These are phyloP conservation scores for Pachliopta kotzebuea DNA, from an alignment of 2,888 invertebrate genomes.

Conservation along the genomic window DNA sequence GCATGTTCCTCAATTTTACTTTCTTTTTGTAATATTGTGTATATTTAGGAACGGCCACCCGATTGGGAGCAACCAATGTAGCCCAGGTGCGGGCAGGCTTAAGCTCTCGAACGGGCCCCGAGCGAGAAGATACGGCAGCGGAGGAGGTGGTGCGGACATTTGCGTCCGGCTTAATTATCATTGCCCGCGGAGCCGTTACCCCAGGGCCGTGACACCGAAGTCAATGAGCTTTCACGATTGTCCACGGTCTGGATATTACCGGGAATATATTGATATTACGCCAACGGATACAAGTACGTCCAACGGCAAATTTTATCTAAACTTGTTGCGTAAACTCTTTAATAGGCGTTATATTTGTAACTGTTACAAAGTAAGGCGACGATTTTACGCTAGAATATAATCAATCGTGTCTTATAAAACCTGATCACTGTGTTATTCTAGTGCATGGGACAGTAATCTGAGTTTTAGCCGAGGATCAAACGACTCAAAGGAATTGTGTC, in stretches of 20 bases:
- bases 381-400: background rate
- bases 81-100: slow-evolving; percentile 48
- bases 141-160: slow-evolving; percentile 44
- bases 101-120: slow-evolving; percentile 49
- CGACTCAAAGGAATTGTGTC: no score
- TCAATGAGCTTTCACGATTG: slow-evolving; percentile 29
- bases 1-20: no score
- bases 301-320: slow-evolving; percentile 28
- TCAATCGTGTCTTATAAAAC: no score
- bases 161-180: slow-evolving; percentile 55
- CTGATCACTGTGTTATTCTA: no score
- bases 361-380: background rate
- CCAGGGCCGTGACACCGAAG: slow-evolving; percentile 31
- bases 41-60: slow-evolving; percentile 40
- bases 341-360: background rate
- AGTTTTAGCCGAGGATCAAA: no score
- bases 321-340: slow-evolving; percentile 2
- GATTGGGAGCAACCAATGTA: slow-evolving; percentile 44
- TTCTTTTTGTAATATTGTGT: background rate
- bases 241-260: slow-evolving; percentile 10
- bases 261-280: slow-evolving; percentile 22
- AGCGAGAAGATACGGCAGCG: slow-evolving; percentile 48
- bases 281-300: slow-evolving; percentile 4
- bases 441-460: no score
- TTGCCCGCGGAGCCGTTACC: slow-evolving; percentile 48